phyloP scores from a whole-genome alignment of 2,888 invertebrate species.

The Epinotia bilunana region DNA sequence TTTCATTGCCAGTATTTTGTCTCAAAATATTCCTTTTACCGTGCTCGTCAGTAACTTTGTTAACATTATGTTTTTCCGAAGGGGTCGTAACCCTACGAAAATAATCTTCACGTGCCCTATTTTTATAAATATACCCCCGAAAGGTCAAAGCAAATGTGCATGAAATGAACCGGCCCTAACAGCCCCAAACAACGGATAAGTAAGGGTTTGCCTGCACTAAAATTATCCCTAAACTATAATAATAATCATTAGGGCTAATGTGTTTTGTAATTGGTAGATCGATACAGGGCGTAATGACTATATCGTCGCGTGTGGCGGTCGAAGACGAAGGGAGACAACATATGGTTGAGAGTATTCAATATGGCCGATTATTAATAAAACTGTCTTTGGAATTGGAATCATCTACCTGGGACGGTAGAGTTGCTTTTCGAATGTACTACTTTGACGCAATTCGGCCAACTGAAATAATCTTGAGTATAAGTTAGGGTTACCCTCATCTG shows the following conservation, averaged over 20 bases:
- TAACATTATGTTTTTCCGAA: neutral
- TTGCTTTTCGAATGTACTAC: no score
- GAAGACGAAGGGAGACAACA: neutral
- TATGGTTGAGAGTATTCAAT: no score
- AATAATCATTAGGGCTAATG: conserved; percentile 43
- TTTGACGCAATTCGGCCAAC: no score
- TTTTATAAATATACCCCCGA: conserved; percentile 34
- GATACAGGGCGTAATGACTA: conserved; percentile 7
- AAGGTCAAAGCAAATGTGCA: conserved; percentile 42
- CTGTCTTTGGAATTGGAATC: no score
- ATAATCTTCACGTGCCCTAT: conserved; percentile 31
- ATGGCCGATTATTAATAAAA: no score
- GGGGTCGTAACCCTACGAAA: neutral
- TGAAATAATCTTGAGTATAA: no score
- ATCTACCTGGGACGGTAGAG: no score
- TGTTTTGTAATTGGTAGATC: conserved; percentile 39
- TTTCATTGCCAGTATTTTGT: neutral
- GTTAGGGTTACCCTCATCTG: no score
- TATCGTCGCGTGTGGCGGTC: conserved; percentile 8
- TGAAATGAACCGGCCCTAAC: conserved; percentile 24
- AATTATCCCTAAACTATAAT: conserved; percentile 44
- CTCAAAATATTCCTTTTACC: neutral
- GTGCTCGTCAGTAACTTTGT: neutral
- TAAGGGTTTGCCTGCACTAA: conserved; percentile 34
- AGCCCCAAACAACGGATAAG: conserved; percentile 31